Evolutionary conservation across 2,113 vertebrate genomes (phyloP).

Genomic region (Daubentonia madagascariensis): DNA sequence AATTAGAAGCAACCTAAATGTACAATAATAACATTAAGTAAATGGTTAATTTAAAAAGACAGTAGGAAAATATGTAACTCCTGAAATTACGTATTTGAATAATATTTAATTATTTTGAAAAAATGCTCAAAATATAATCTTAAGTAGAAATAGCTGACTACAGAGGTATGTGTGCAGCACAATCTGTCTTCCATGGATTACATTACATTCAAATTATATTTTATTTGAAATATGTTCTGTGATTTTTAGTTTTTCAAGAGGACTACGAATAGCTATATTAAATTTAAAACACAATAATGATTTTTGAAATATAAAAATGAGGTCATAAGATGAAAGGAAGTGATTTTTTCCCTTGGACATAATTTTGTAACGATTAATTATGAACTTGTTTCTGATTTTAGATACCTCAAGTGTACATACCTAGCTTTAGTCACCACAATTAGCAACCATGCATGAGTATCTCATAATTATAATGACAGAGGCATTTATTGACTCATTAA

Average conservation of each 20-base stretch:
- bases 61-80: neutral
- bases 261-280: neutral
- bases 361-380: constrained; percentile 28
- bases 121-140: neutral
- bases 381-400: constrained; percentile 35
- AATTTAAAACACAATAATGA: neutral
- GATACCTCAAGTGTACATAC: neutral
- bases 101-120: neutral
- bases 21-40: neutral
- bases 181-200: neutral
- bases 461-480: constrained; percentile 37
- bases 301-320: constrained; percentile 13
- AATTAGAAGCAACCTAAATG: neutral
- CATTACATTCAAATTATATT: neutral
- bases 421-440: neutral
- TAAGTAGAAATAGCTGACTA: neutral
- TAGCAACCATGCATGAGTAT: neutral
- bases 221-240: neutral
- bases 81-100: neutral
- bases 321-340: constrained; percentile 28
- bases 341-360: neutral
- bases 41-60: neutral
- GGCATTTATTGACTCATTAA: constrained; percentile 51
- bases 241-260: neutral
- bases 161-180: neutral